These are phyloP conservation scores for Drosophila serrata DNA, from an alignment of 1,140 invertebrate species.

Conservation along the genomic window DNA sequence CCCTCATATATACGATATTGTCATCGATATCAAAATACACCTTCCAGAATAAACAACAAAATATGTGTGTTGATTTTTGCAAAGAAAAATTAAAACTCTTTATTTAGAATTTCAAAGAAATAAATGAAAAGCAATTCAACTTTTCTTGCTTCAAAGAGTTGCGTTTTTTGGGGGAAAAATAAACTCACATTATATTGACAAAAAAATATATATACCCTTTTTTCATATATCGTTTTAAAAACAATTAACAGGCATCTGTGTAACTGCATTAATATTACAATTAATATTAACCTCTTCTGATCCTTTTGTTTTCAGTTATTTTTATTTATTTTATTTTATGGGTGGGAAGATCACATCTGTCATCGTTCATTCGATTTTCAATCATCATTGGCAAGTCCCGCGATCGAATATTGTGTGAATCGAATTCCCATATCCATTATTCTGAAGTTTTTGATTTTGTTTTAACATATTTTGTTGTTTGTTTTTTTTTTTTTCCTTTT, in stretches of 20 bases:
- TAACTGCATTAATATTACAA: slow-evolving; percentile 39
- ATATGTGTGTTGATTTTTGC: slow-evolving; percentile 8
- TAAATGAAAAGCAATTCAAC: slow-evolving; percentile 2
- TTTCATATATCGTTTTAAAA: slow-evolving; percentile 39
- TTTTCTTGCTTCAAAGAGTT: slow-evolving; percentile 13
- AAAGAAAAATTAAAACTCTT: slow-evolving; percentile 30
- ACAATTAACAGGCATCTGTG: slow-evolving; percentile 45
- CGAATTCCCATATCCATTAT: slow-evolving; percentile 3
- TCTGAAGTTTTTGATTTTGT: slow-evolving; percentile 8
- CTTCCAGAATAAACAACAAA: background rate
- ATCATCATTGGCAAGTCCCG: slow-evolving; percentile 15
- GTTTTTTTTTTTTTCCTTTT: background rate
- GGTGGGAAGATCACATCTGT: slow-evolving; percentile 13
- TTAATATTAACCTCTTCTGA: slow-evolving; percentile 22
- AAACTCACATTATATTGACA: slow-evolving; percentile 55
- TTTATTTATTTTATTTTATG: background rate
- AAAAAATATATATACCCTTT: slow-evolving; percentile 44
- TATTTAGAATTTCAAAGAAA: slow-evolving; percentile 33
- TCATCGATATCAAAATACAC: too few relatives aligned
- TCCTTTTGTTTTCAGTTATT: background rate
- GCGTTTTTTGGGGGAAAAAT: slow-evolving; percentile 11
- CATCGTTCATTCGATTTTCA: slow-evolving; percentile 14
- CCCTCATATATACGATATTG: too few relatives aligned
- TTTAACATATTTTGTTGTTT: slow-evolving; percentile 1
- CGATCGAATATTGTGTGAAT: slow-evolving; percentile 20